Evolutionary conservation across 1,140 invertebrate genomes (phyloP).

Genomic region (Leptinotarsa defecta): DNA sequence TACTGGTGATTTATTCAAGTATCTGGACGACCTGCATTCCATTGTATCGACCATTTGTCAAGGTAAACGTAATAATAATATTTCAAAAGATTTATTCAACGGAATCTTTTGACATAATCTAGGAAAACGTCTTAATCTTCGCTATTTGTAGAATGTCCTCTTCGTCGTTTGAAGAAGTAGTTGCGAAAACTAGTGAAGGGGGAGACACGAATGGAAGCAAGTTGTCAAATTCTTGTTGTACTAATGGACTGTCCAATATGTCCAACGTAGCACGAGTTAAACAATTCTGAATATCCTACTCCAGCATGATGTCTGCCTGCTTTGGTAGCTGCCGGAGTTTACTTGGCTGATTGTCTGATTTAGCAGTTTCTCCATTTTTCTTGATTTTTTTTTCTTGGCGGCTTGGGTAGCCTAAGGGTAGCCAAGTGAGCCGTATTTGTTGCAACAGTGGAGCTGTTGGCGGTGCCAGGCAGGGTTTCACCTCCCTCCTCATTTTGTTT

Average conservation of each 20-base stretch:
- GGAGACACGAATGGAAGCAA: background rate
- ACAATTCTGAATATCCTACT: constrained; percentile 7
- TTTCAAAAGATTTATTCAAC: background rate
- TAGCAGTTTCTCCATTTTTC: constrained; percentile 4
- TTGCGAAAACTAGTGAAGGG: background rate
- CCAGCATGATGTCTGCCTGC: constrained; percentile 32
- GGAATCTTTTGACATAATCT: background rate
- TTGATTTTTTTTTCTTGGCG: background rate
- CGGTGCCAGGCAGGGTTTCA: background rate
- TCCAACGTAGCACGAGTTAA: constrained; percentile 24
- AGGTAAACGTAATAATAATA: too few species aligned
- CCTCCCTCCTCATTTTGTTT: constrained; percentile 1
- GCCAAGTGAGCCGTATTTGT: background rate
- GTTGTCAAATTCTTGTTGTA: background rate
- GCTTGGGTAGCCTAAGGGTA: background rate
- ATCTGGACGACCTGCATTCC: background rate
- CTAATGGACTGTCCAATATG: background rate
- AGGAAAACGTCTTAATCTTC: background rate
- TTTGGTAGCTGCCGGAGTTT: constrained; percentile 28
- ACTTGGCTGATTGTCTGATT: background rate
- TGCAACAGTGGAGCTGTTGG: constrained; percentile 2
- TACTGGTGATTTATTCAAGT: constrained; percentile 7
- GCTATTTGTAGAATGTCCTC: background rate
- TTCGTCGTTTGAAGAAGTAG: background rate
- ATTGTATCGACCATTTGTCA: background rate